Conservation (phyloP, 1,140 invertebrate genomes). For the Pinna nobilis region DNA sequence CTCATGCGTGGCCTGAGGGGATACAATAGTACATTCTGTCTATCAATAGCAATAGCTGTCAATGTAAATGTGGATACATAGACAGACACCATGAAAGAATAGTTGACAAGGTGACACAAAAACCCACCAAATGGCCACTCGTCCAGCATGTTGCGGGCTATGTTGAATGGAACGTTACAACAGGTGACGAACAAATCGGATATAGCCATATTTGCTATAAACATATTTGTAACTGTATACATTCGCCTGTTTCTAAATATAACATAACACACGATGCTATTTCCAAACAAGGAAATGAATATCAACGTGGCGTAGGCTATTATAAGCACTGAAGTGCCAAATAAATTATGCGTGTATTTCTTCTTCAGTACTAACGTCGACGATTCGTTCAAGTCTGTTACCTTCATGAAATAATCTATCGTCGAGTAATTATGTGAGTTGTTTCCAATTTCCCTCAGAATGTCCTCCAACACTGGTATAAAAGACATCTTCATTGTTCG, state of each 20-base stretch:
- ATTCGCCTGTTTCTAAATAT: slow-evolving; percentile 92
- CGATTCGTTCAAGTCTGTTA: not conserved
- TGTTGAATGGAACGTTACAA: slow-evolving; percentile 86
- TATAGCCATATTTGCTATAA: slow-evolving; percentile 97
- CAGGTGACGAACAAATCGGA: slow-evolving; percentile 94
- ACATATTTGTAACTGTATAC: slow-evolving; percentile 98
- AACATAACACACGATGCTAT: slow-evolving; percentile 89
- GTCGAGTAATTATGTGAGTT: slow-evolving; percentile 23
- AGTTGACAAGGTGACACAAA: slow-evolving; percentile 76
- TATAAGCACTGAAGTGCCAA: slow-evolving; percentile 47
- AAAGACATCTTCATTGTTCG: too few species aligned
- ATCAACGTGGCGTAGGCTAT: slow-evolving; percentile 72
- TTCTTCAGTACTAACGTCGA: not conserved
- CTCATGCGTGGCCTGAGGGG: slow-evolving; percentile 75
- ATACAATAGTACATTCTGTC: slow-evolving; percentile 76
- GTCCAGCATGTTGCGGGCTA: slow-evolving; percentile 60
- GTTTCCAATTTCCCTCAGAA: slow-evolving; percentile 7
- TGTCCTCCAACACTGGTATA: too few species aligned
- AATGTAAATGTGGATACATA: slow-evolving; percentile 79
- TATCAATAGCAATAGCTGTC: slow-evolving; percentile 77
- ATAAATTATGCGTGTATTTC: not conserved
- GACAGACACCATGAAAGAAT: slow-evolving; percentile 76
- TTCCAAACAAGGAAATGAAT: slow-evolving; percentile 80
- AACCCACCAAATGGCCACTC: slow-evolving; percentile 76
- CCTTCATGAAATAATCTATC: not conserved